Conservation (phyloP, 2,113 vertebrate species). For the Oenanthe oenanthe region DNA sequence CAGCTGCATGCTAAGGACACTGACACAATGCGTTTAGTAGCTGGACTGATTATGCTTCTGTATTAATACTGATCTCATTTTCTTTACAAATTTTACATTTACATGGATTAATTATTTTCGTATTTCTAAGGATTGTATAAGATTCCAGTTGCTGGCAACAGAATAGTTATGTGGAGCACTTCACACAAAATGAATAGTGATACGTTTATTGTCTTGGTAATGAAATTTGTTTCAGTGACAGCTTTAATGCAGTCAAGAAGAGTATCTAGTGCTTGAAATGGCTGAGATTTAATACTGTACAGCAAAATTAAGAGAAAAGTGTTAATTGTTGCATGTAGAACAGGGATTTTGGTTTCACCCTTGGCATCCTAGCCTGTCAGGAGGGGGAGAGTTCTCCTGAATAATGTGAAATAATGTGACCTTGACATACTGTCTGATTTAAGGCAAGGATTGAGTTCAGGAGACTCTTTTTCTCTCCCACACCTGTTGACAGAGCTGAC, state of each 20-base stretch:
- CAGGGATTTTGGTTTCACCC: background rate
- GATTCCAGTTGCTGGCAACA: rapidly evolving
- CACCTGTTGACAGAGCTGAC: background rate
- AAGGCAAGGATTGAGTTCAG: background rate
- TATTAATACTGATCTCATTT: background rate
- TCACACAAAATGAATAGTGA: background rate
- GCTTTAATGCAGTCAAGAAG: background rate
- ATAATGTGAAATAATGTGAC: background rate
- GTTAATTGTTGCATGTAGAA: background rate
- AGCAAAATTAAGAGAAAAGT: background rate
- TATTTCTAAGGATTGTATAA: background rate
- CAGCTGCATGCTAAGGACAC: background rate
- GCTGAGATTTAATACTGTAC: background rate
- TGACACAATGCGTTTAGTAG: background rate
- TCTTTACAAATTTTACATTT: background rate
- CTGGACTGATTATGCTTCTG: background rate
- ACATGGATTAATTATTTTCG: background rate
- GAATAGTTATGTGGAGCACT: background rate
- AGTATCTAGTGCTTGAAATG: background rate
- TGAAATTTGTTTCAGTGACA: background rate
- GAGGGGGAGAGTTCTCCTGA: background rate
- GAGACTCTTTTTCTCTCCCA: background rate
- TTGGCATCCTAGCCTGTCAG: background rate
- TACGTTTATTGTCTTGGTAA: background rate
- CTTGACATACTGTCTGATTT: background rate